These are phyloP conservation scores for Scaptomyza polygonia DNA, from an alignment of 2,888 invertebrate species.

Conservation along the genomic window DNA sequence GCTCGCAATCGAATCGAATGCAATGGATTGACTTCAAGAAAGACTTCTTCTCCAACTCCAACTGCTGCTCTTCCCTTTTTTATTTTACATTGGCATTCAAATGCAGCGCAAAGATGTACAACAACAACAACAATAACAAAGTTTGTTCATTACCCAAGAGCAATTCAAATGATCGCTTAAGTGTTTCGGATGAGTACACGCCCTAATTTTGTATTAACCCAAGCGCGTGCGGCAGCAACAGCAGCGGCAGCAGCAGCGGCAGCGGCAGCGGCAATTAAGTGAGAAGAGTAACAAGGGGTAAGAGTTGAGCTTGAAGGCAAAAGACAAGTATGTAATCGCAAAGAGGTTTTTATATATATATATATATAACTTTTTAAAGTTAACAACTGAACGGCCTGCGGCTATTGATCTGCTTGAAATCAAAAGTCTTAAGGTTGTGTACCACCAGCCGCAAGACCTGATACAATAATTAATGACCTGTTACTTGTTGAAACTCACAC, in stretches of 20 bases:
- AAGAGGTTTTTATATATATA: constrained; percentile 29
- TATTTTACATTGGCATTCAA: constrained; percentile 73
- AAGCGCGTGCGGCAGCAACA: constrained; percentile 62
- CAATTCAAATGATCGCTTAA: constrained; percentile 63
- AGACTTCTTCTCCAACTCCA: background rate
- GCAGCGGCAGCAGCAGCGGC: constrained; percentile 53
- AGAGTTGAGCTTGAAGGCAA: background rate
- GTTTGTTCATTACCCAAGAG: constrained; percentile 68
- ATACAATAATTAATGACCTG: constrained; percentile 78
- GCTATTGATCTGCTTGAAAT: constrained; percentile 81
- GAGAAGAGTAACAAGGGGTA: background rate
- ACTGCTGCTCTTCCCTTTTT: constrained; percentile 53
- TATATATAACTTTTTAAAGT: constrained; percentile 1
- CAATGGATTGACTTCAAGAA: constrained; percentile 46
- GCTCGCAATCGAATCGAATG: constrained; percentile 47
- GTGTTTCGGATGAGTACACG: constrained; percentile 81
- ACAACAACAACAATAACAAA: constrained; percentile 42
- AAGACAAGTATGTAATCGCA: constrained; percentile 42
- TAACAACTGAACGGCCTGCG: constrained; percentile 56
- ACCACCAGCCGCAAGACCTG: constrained; percentile 49
- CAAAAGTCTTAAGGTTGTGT: constrained; percentile 79
- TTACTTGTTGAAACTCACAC: constrained; percentile 44
- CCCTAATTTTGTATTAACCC: constrained; percentile 66
- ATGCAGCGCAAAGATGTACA: constrained; percentile 69
- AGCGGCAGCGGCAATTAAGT: background rate